Percentiles rank a stretch among this genome's conserved stretches.
phyloP scores from a whole-genome alignment of 2,797 vertebrate genomes.

The Xiphophorus birchmanni region DNA sequence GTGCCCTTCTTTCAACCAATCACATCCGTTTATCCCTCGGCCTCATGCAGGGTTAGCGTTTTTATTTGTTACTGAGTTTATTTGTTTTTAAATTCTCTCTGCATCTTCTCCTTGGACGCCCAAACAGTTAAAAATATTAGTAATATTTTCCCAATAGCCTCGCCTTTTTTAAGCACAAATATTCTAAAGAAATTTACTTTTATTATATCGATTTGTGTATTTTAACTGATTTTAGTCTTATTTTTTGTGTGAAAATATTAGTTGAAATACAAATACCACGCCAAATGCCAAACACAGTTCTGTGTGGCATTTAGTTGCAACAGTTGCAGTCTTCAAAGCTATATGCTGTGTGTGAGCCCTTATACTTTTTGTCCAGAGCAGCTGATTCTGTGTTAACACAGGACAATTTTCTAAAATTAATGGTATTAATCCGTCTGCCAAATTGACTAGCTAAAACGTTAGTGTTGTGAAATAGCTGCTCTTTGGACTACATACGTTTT shows the following conservation, averaged over 20 bases:
- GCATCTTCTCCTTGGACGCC: neutral
- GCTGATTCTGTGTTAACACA: neutral
- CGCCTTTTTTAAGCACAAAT: neutral
- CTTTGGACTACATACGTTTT: neutral
- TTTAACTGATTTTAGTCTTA: neutral
- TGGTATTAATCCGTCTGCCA: neutral
- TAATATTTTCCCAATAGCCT: neutral
- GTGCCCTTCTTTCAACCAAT: conserved; percentile 36
- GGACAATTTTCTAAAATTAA: neutral
- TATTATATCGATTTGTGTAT: neutral
- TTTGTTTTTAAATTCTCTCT: neutral
- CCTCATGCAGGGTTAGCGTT: accelerated
- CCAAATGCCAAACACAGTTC: too few species aligned
- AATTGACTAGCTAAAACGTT: neutral
- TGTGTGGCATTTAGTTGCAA: neutral
- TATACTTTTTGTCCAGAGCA: neutral
- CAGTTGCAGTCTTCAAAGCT: neutral
- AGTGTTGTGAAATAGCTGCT: neutral
- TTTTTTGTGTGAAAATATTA: neutral
- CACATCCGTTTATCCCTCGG: neutral
- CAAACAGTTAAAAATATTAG: neutral
- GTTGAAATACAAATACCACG: too few species aligned
- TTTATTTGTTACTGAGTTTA: neutral
- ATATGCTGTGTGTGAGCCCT: too few species aligned
- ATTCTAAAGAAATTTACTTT: neutral